These are phyloP conservation scores for Archilochus colubris DNA, from an alignment of 2,113 vertebrate species.

Conservation along the genomic window DNA sequence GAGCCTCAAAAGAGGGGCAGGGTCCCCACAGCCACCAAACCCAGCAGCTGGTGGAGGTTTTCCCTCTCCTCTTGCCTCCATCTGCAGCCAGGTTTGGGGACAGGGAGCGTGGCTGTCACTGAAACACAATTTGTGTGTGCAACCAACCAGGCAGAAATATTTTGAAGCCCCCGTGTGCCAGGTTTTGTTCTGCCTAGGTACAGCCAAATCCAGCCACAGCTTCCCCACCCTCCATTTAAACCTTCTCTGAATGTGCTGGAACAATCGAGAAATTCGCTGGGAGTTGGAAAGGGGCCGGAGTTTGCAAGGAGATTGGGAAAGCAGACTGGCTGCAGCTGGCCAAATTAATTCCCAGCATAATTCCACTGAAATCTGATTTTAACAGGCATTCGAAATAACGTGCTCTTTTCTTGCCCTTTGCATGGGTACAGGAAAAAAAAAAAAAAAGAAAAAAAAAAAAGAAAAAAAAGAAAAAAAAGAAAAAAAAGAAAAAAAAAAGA, in stretches of 20 bases:
- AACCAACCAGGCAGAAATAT: not conserved
- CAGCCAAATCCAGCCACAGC: not conserved
- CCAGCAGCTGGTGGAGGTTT: fast-evolving
- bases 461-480: not conserved
- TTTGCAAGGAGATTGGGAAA: not conserved
- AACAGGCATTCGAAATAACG: slow-evolving; percentile 4
- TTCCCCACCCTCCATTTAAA: not conserved
- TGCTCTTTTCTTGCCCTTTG: slow-evolving; percentile 41
- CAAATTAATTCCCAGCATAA: slow-evolving; percentile 33
- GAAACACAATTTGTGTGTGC: not conserved
- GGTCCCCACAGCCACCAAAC: too few relatives aligned
- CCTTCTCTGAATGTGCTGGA: not conserved
- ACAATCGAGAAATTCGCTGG: not conserved
- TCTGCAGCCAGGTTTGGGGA: fast-evolving
- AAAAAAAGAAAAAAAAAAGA: not conserved
- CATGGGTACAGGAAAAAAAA: not conserved
- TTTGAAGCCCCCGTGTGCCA: too few relatives aligned
- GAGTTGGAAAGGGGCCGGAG: not conserved
- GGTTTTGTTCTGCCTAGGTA: not conserved
- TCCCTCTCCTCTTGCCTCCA: not conserved
- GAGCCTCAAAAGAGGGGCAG: too few relatives aligned
- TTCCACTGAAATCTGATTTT: not conserved
- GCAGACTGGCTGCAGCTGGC: slow-evolving; percentile 28
- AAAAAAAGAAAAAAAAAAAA: not conserved
- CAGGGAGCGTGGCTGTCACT: not conserved